Evolutionary conservation across 2,888 invertebrate genomes (phyloP), one percentile per base, ranked within the genome.

Genomic region (Amiota mariae): DNA sequence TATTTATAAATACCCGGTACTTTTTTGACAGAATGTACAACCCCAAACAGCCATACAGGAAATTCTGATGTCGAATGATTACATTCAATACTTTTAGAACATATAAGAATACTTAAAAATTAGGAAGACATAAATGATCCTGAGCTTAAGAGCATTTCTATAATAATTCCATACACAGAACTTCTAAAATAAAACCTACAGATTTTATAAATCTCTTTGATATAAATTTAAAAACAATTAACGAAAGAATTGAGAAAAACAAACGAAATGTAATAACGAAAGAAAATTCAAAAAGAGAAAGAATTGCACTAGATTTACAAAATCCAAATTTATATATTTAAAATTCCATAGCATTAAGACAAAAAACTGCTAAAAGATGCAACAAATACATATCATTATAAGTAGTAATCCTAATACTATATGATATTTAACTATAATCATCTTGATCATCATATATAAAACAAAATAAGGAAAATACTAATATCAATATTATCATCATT

Each of bases 21-120:
- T n/a, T n/a, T n/a, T n/a, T n/a, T n/a, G n/a, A n/a, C n/a, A n/a
- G n/a, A n/a, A n/a, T n/a, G n/a, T 18, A 75, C 74, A 15, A 76
- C 76, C 8, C 74, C 76, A 3, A 54, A 76, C 68, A 75, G 72
- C 51, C n/a, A n/a, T n/a, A n/a, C n/a, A n/a, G n/a, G n/a, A n/a
- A n/a, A n/a, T n/a, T n/a, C n/a, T n/a, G n/a, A n/a, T n/a, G n/a
- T n/a, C n/a, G n/a, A n/a, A n/a, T n/a, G n/a, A n/a, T n/a, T n/a
- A n/a, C n/a, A n/a, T n/a, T n/a, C n/a, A n/a, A n/a, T n/a, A n/a
- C n/a, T n/a, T n/a, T n/a, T n/a, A n/a, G n/a, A n/a, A n/a, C n/a
- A n/a, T n/a, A n/a, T n/a, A n/a, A 10, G 72, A 51, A 70, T 70
- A n/a, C 11, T 72, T 8, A 59, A 74, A 48, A 18, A 46, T 13